Conservation (phyloP, 2,888 invertebrate genomes). For the Drosophila hamatofila region DNA sequence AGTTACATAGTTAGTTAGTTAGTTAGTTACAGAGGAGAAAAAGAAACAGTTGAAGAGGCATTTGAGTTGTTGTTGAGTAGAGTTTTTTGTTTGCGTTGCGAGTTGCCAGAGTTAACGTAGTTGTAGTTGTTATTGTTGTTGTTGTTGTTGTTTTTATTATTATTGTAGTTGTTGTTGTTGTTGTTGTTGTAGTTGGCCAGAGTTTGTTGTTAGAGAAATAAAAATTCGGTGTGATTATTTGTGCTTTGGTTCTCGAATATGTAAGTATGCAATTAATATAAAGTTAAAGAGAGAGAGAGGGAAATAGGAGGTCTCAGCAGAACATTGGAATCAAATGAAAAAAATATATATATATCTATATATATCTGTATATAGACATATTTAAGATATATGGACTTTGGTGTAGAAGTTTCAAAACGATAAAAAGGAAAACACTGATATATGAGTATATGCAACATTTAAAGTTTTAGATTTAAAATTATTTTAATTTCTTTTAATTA, state of each 20-base stretch:
- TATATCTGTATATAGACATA: neutral
- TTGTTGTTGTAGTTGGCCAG: constrained; percentile 56
- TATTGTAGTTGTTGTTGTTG: constrained; percentile 33
- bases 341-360: neutral
- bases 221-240: constrained; percentile 71
- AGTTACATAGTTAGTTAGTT: constrained; percentile 31
- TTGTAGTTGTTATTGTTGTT: constrained; percentile 32
- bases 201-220: constrained; percentile 67
- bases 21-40: constrained; percentile 57
- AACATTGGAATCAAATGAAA: constrained; percentile 12
- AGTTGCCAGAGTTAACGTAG: constrained; percentile 39
- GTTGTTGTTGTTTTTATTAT: constrained; percentile 38
- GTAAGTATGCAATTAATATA: constrained; percentile 24
- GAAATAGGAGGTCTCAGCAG: constrained; percentile 17
- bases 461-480: neutral
- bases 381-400: neutral
- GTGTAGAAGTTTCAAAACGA: neutral
- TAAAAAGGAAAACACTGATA: constrained; percentile 10
- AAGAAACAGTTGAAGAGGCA: constrained; percentile 72
- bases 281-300: constrained; percentile 30
- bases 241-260: constrained; percentile 53
- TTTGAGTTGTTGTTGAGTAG: constrained; percentile 63
- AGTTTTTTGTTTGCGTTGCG: constrained; percentile 47
- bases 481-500: neutral
- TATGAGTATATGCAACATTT: constrained; percentile 14